Evolutionary conservation across 2,797 vertebrate genomes (phyloP), one percentile per base, ranked within the genome.

Genomic region (Salmo trutta): DNA sequence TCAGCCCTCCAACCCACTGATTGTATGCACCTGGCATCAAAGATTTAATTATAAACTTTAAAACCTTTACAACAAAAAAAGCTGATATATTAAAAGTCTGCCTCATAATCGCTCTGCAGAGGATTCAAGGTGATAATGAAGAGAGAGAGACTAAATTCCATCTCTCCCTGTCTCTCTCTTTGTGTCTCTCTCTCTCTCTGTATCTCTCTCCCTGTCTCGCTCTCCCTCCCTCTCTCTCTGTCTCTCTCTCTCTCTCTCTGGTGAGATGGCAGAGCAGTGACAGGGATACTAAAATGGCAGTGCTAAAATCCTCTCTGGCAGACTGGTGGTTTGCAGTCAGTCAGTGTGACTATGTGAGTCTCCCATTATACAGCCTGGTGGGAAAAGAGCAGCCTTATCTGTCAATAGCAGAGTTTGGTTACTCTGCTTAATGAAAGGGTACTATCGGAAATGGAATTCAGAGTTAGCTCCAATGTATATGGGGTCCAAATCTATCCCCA

Each of bases 121-220:
- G 80, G 69, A 86, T 85, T 78, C 2, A 75, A 88, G 77, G 88
- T 83, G 90, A 90, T 89, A 93, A 91, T 91, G 84, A 92, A 88
- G 83, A 80, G 84, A 77, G 76, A 75, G 41, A 75, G 82, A 65
- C 83, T 86, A 87, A 88, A 88, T 81, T 51, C 87, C 73, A 84
- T 79, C 73, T 19, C 73, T 64, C 53, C 19, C 29, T 62, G 19
- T 51, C 33, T 64, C 10, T 41, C 3, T 41, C 29, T 74, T 68
- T 17, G 21, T n/a, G 3, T 6, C 5, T 2, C n/a, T 16, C 6
- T 6, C 5, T 2, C n/a, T 16, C 3, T 24, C 31, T 3, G 2
- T 1, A 6, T 15, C 74, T 47, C 78, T 81, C 54, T 21, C 19
- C 65, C 19, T 27, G 36, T 27, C 10, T 2, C 16, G 8, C 19